These are phyloP conservation scores for Leptinotarsa haldemani DNA, from an alignment of 2,888 invertebrate species.

Conservation along the genomic window DNA sequence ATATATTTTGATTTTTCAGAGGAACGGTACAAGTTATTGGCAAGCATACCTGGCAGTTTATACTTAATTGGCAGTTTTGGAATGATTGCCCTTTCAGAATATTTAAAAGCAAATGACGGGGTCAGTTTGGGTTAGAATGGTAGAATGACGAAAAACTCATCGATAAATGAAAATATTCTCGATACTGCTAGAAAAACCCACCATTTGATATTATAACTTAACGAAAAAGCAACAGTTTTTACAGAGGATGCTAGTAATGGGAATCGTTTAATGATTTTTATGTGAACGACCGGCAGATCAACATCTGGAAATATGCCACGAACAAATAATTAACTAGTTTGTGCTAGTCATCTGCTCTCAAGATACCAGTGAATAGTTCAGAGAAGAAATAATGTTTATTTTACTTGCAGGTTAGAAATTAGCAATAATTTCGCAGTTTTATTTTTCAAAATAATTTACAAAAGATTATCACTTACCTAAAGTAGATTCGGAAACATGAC, in stretches of 20 bases:
- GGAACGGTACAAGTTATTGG: slow-evolving; percentile 80
- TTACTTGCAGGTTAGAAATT: not conserved
- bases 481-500: no score
- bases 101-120: slow-evolving; percentile 9
- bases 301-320: not conserved
- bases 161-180: not conserved
- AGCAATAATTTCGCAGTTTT: not conserved
- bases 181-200: not conserved
- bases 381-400: not conserved
- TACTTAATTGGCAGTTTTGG: slow-evolving; percentile 80
- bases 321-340: no score
- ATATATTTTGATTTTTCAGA: slow-evolving; percentile 69
- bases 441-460: no score
- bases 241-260: not conserved
- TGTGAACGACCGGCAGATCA: not conserved
- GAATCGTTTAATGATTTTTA: not conserved
- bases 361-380: not conserved
- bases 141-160: not conserved
- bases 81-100: slow-evolving; percentile 70
- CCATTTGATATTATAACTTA: not conserved
- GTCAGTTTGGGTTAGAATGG: not conserved
- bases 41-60: slow-evolving; percentile 83
- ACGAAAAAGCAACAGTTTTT: not conserved
- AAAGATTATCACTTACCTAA: no score
- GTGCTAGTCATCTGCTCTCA: not conserved